Conservation (phyloP, 1,140 invertebrate genomes). For the Dendroctonus ponderosae region DNA sequence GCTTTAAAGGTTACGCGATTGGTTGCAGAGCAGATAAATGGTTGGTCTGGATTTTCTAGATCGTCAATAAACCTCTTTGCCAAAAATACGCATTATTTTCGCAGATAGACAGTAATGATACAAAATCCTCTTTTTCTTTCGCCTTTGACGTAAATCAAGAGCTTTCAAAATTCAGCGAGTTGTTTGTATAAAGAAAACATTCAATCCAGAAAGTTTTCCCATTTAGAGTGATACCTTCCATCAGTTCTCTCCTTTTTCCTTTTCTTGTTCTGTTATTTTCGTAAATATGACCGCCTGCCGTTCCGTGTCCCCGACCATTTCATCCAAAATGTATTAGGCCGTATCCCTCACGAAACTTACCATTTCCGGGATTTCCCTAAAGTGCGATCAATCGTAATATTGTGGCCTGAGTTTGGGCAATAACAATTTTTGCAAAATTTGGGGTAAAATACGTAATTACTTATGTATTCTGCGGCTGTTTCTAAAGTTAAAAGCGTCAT, state of each 20-base stretch:
- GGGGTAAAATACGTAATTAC: conserved; percentile 19
- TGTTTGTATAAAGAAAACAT: no score
- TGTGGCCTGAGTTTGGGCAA: conserved; percentile 25
- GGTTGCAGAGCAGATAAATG: no score
- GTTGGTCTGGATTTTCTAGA: no score
- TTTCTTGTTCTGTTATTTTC: conserved; percentile 16
- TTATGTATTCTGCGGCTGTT: conserved; percentile 14
- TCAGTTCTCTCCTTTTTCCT: not conserved
- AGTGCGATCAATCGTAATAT: conserved; percentile 29
- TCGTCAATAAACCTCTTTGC: no score
- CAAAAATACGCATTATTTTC: no score
- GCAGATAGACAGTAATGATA: no score
- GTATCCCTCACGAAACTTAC: conserved; percentile 25
- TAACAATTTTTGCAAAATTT: conserved; percentile 23
- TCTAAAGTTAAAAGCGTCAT: not conserved
- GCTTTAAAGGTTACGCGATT: no score
- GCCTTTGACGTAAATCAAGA: no score
- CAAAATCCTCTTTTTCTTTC: no score
- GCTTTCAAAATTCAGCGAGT: no score
- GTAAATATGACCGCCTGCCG: conserved; percentile 11
- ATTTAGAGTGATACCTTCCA: conserved; percentile 1
- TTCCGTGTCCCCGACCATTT: conserved; percentile 26
- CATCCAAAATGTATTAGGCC: conserved; percentile 28
- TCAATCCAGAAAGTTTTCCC: not conserved
- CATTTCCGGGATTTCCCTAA: conserved; percentile 27